These are phyloP conservation scores for Petrophora chlorosata DNA, from an alignment of 2,888 invertebrate species.

Conservation along the genomic window DNA sequence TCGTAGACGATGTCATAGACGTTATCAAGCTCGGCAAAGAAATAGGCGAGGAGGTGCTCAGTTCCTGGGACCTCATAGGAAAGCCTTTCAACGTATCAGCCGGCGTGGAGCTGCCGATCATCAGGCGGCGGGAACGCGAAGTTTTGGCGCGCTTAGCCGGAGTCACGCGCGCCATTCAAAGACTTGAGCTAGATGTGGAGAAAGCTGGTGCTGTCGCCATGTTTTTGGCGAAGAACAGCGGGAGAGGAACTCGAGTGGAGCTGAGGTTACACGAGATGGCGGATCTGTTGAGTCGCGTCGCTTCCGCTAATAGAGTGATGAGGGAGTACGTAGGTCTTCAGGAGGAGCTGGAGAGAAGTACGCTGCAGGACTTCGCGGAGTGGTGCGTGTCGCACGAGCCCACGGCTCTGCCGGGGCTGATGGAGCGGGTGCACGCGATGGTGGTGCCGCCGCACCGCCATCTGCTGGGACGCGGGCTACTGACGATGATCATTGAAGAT, in stretches of 20 bases:
- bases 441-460: slow-evolving; percentile 78
- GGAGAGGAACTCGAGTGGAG: slow-evolving; percentile 78
- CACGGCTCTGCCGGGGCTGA: slow-evolving; percentile 85
- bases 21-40: slow-evolving; percentile 84
- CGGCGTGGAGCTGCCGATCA: slow-evolving; percentile 84
- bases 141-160: slow-evolving; percentile 77
- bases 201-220: slow-evolving; percentile 54
- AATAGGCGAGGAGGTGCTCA: slow-evolving; percentile 83
- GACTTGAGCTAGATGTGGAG: slow-evolving; percentile 60
- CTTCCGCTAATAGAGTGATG: slow-evolving; percentile 85
- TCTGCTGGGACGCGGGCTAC: slow-evolving; percentile 73
- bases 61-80: slow-evolving; percentile 86
- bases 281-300: slow-evolving; percentile 84
- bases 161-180: slow-evolving; percentile 60
- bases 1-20: slow-evolving; percentile 85
- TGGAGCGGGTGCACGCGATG: slow-evolving; percentile 86
- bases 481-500: slow-evolving; percentile 63
- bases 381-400: slow-evolving; percentile 87
- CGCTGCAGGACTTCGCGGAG: slow-evolving; percentile 88
- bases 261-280: slow-evolving; percentile 85
- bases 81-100: slow-evolving; percentile 77
- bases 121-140: slow-evolving; percentile 84
- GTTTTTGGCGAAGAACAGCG: slow-evolving; percentile 68
- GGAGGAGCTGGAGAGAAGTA: slow-evolving; percentile 84
- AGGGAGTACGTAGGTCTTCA: slow-evolving; percentile 80